Evolutionary conservation across 2,797 vertebrate species (phyloP).

Genomic region (Cyclopterus lumpus): DNA sequence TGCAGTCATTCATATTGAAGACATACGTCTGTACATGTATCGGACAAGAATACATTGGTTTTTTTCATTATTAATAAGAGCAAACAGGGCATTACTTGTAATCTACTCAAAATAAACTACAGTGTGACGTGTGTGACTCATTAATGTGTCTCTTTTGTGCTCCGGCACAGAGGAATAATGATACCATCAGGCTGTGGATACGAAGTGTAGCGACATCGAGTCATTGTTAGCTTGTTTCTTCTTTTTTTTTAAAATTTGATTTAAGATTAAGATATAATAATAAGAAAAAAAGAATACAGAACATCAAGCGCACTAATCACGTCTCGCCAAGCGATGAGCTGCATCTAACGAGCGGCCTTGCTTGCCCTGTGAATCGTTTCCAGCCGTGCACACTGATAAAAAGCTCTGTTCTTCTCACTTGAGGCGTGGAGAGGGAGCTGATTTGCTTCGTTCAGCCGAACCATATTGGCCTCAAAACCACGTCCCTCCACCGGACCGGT

Average conservation of each 20-base stretch:
- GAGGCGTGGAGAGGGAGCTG: slow-evolving; percentile 38
- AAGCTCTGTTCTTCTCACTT: slow-evolving; percentile 49
- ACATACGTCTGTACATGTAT: background rate
- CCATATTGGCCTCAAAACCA: slow-evolving; percentile 38
- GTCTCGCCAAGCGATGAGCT: slow-evolving; percentile 7
- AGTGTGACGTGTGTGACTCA: background rate
- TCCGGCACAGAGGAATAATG: background rate
- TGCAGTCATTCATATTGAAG: background rate
- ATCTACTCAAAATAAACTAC: background rate
- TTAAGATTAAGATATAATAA: no score
- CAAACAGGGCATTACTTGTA: background rate
- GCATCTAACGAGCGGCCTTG: slow-evolving; percentile 46
- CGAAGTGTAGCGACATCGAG: background rate
- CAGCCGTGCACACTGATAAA: slow-evolving; percentile 63
- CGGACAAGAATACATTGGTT: background rate
- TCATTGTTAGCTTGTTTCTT: background rate
- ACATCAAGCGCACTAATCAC: slow-evolving; percentile 31
- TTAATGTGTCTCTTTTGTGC: background rate
- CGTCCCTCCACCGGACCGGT: slow-evolving; percentile 14
- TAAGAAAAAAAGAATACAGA: no score
- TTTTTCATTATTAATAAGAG: background rate
- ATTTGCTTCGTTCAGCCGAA: slow-evolving; percentile 54
- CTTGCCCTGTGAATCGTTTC: slow-evolving; percentile 45
- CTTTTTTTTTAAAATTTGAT: no score
- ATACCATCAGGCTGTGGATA: background rate